Conservation (phyloP, 2,113 vertebrate genomes). For the Charadrius vociferus region DNA sequence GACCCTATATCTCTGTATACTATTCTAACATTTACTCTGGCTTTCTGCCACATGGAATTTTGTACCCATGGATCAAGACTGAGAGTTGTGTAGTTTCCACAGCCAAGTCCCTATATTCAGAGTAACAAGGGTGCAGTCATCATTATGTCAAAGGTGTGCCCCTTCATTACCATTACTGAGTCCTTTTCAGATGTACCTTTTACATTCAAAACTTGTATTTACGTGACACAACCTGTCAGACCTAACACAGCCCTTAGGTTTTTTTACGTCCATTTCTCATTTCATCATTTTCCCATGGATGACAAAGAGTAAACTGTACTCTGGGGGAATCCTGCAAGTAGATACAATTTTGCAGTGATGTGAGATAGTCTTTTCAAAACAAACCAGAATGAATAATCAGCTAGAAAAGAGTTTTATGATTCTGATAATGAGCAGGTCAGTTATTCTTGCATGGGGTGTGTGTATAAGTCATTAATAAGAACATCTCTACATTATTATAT, state of each 20-base stretch:
- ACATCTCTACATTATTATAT: background rate
- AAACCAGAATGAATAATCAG: background rate
- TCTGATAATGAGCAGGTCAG: background rate
- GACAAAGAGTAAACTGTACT: background rate
- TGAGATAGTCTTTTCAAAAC: background rate
- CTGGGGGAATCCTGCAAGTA: background rate
- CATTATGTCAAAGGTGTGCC: background rate
- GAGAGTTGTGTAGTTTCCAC: background rate
- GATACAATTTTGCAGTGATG: background rate
- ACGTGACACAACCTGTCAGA: background rate
- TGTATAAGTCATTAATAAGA: background rate
- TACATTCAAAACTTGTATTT: background rate
- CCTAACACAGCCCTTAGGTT: background rate
- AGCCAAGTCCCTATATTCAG: background rate
- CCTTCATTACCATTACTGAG: background rate
- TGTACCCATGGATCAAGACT: background rate
- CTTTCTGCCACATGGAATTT: conserved; percentile 35
- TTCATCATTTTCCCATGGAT: background rate
- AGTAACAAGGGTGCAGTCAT: background rate
- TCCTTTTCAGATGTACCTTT: background rate
- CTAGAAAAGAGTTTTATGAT: conserved; percentile 46
- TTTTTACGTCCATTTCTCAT: background rate
- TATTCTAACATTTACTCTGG: conserved; percentile 37
- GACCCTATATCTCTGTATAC: background rate
- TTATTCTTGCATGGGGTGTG: background rate